Base-by-base conservation (phyloP, 2,888 invertebrate genomes). In the Sinelater perroti region DNA sequence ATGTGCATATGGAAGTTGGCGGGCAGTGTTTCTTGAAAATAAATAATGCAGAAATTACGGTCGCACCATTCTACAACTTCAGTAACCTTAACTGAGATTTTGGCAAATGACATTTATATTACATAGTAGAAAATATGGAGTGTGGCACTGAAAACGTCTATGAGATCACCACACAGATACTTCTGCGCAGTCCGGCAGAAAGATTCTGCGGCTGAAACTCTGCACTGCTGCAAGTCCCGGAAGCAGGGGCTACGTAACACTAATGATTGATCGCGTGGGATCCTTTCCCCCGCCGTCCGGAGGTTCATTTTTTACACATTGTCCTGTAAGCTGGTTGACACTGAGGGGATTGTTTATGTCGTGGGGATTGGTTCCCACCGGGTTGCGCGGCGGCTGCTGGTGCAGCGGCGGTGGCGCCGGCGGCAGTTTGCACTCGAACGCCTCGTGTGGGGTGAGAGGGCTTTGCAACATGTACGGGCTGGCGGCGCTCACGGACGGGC, bases 261-360 rank as follows among this genome's bases (percentile, higher is more conserved):
- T 79, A 63, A 79, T 79, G 49, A 79, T 78, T 49, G 78, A 76
- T 56, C 78, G 70, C 45, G 74, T 68, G 49, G 75, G 72, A 70
- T 77, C 77, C 67, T 77, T 77, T 56, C 72, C 72, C 56, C 73
- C 69, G 66, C 75, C 75, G 55, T 75, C 67, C 36, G 75, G 67
- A 65, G 77, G 76, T 56, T 63, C 68, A 65, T 74, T 78, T 63
- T 76, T 71, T 45, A 75, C 72, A 66, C 79, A 79, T 74, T 89
- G 89, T 68, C 91, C 91, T 60, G 93, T 93, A 67, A 95, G 82
- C 80, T 94, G 93, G 72, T 93, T 93, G 56, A 95, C 93, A 78
- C 92, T 93, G 33, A 95, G 82, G 54, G 95, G 95, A 82, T 95
- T 94, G 81, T 95, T 95, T 65, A 91, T 89, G 81, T 95, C 94